A percentile compares a stretch with the other conserved stretches of the same genome.
These are phyloP conservation scores for Ectropis grisescens DNA, from an alignment of 1,140 invertebrate genomes.

Conservation along the genomic window DNA sequence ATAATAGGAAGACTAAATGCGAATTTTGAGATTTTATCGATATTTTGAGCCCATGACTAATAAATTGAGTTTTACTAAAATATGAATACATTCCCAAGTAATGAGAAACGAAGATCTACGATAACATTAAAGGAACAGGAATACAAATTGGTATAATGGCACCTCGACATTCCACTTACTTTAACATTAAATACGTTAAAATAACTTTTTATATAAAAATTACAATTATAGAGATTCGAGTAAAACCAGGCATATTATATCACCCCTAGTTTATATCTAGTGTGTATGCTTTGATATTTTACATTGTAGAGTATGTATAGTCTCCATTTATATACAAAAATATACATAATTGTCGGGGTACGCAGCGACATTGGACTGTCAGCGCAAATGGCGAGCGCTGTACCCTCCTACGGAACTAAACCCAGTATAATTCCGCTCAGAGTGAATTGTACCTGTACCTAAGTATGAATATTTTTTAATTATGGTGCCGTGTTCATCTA, in stretches of 20 bases:
- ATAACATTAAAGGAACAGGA: constrained; percentile 21
- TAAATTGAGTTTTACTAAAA: constrained; percentile 9
- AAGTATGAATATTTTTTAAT: no score
- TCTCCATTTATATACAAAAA: constrained; percentile 65
- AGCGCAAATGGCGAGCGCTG: no score
- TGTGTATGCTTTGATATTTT: constrained; percentile 37
- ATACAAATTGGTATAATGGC: constrained; percentile 57
- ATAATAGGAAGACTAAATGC: constrained; percentile 57
- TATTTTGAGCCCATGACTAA: constrained; percentile 27
- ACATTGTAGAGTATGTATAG: constrained; percentile 53
- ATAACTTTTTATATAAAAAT: constrained; percentile 58
- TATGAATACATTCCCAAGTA: constrained; percentile 11
- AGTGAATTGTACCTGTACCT: no score
- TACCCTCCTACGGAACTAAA: no score
- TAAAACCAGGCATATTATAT: constrained; percentile 31
- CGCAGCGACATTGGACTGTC: no score
- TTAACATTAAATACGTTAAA: constrained; percentile 45
- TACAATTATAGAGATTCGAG: constrained; percentile 61
- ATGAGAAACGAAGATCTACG: constrained; percentile 14
- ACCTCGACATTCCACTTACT: constrained; percentile 55
- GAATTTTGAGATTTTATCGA: constrained; percentile 21
- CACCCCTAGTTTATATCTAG: no score
- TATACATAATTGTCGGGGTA: constrained; percentile 59
- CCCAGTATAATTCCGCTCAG: no score
- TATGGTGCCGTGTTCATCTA: no score